Evolutionary conservation across 2,113 vertebrate genomes (phyloP).

Genomic region (Tenebrosternarchus preto): DNA sequence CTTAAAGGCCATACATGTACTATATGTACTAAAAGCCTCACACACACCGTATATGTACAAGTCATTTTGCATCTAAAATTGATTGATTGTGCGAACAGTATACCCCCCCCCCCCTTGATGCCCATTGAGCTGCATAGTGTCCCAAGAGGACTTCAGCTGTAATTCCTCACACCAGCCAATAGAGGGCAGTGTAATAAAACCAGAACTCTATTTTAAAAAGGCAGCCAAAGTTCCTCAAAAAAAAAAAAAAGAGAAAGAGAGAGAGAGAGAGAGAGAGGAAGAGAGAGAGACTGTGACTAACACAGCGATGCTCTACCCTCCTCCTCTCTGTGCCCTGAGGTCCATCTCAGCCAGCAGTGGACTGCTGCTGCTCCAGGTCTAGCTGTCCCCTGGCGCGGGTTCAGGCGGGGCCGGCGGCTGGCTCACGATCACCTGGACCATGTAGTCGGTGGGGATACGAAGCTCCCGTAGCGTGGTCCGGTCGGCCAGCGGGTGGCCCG

Average conservation of each 20-base stretch:
- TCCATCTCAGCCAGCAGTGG: background rate
- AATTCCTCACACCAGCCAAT: slow-evolving; percentile 3
- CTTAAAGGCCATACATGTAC: background rate
- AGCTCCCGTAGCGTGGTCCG: slow-evolving; percentile 93
- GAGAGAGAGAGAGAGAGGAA: background rate
- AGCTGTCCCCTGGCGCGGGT: background rate
- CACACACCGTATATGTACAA: background rate
- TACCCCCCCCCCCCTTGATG: background rate
- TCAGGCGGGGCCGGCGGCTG: slow-evolving; percentile 72
- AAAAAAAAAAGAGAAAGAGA: background rate
- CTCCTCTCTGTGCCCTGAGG: background rate
- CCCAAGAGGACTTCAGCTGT: background rate
- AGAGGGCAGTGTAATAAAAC: slow-evolving; percentile 16
- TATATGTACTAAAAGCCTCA: background rate
- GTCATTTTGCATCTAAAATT: background rate
- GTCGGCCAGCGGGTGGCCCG: slow-evolving; percentile 91
- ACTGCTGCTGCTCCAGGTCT: background rate
- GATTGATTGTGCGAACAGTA: background rate
- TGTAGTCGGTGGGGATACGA: slow-evolving; percentile 95
- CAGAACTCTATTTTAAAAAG: no score
- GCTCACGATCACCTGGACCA: slow-evolving; percentile 97
- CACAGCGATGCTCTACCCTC: background rate
- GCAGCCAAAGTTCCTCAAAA: background rate
- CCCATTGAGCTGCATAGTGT: no score
- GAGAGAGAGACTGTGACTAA: background rate